phyloP scores from a whole-genome alignment of 2,113 vertebrate species.

The Tetrax tetrax region DNA sequence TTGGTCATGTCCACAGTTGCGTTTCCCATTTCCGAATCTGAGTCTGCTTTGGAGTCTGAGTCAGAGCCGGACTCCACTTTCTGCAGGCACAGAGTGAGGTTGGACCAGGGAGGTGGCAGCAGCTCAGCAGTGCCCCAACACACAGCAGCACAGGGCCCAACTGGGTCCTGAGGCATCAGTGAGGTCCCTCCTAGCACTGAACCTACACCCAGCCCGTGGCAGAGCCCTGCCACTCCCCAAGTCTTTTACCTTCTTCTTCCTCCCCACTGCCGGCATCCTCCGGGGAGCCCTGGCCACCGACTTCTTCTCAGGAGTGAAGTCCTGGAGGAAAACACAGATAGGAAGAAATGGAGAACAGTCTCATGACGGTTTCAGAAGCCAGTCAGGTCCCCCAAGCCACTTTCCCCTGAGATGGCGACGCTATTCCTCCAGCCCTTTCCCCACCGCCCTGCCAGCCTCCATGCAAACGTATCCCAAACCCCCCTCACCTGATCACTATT shows the following conservation, averaged over 20 bases:
- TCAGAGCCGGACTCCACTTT: constrained; percentile 85
- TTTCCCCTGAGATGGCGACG: rapidly evolving
- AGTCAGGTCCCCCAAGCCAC: no score
- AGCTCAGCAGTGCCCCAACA: background rate
- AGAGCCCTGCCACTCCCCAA: background rate
- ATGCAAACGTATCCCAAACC: rapidly evolving
- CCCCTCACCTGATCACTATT: constrained; percentile 91
- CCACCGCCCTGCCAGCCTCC: background rate
- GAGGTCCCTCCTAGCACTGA: background rate
- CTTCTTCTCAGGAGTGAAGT: constrained; percentile 95
- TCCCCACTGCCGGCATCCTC: constrained; percentile 74
- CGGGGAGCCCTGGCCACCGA: constrained; percentile 58
- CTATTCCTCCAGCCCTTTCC: background rate
- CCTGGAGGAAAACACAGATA: constrained; percentile 67
- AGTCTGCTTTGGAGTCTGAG: constrained; percentile 81
- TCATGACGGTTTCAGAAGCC: rapidly evolving
- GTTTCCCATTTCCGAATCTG: constrained; percentile 72
- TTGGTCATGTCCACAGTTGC: constrained; percentile 74
- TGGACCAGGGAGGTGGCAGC: rapidly evolving
- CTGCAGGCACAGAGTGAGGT: constrained; percentile 42
- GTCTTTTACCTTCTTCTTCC: constrained; percentile 76
- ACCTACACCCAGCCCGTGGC: background rate
- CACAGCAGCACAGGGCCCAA: background rate
- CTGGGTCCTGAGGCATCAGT: rapidly evolving
- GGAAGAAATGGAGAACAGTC: background rate